These are phyloP conservation scores for Platysternon megacephalum DNA, from an alignment of 2,113 vertebrate species.

Conservation along the genomic window DNA sequence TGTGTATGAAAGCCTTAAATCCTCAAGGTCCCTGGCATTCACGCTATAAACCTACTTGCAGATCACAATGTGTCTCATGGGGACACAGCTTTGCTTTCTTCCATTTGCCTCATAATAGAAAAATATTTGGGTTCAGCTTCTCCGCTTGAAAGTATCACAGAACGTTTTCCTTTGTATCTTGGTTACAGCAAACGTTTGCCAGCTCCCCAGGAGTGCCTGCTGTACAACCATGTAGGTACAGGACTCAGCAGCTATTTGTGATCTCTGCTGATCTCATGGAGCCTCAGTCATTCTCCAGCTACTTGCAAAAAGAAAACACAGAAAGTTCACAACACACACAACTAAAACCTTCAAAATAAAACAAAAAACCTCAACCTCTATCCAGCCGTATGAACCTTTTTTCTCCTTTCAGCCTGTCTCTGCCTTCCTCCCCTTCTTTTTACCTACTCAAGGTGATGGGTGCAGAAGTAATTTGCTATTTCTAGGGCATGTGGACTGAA, in stretches of 20 bases:
- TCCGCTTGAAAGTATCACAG: accelerated
- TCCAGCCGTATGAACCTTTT: not conserved
- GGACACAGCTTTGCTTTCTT: not conserved
- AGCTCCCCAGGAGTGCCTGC: not conserved
- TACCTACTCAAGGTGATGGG: too few relatives aligned
- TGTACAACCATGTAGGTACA: not conserved
- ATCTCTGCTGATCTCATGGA: not conserved
- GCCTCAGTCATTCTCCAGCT: not conserved
- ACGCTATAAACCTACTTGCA: not conserved
- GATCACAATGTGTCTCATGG: not conserved
- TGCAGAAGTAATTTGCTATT: not conserved
- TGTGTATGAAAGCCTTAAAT: accelerated
- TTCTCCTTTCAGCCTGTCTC: not conserved
- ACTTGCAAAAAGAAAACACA: not conserved
- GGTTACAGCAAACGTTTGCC: not conserved
- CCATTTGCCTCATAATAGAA: not conserved
- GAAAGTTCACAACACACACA: not conserved
- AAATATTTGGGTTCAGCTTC: not conserved
- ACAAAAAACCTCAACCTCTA: not conserved
- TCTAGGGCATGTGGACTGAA: not conserved
- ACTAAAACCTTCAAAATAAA: not conserved
- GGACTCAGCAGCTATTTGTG: not conserved
- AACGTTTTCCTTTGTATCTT: not conserved
- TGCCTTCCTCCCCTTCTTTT: not conserved
- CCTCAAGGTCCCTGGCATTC: not conserved